These are phyloP conservation scores for Meloe dianella DNA, from an alignment of 2,888 invertebrate genomes.

Conservation along the genomic window DNA sequence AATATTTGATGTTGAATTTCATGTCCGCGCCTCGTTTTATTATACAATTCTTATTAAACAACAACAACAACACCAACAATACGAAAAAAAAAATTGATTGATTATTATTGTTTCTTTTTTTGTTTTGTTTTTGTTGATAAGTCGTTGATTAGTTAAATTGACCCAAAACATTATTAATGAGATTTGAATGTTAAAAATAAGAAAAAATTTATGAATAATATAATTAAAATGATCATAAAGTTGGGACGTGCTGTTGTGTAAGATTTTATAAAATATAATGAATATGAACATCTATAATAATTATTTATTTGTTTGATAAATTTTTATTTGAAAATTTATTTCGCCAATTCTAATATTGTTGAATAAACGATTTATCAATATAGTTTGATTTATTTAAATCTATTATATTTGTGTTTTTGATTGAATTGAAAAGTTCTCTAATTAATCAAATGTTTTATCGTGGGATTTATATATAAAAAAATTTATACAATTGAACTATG, in stretches of 20 bases:
- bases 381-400: neutral
- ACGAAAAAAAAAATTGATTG: neutral
- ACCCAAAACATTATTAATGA: constrained; percentile 6
- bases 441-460: neutral
- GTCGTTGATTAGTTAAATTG: constrained; percentile 5
- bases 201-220: neutral
- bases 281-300: constrained; percentile 8
- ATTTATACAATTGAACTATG: constrained; percentile 1
- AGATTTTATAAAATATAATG: neutral
- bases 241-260: neutral
- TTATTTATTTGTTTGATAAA: neutral
- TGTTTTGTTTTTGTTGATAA: neutral
- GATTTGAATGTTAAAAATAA: neutral
- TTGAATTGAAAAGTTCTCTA: neutral
- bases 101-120: neutral
- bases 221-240: constrained; percentile 5
- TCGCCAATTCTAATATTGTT: neutral
- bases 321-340: neutral
- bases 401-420: neutral
- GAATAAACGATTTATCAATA: neutral
- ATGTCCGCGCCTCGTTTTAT: constrained; percentile 7
- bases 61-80: no score
- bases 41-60: constrained; percentile 3
- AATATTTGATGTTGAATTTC: constrained; percentile 10
- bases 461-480: neutral